Percentiles rank a stretch among this genome's conserved stretches.
Conservation (phyloP, 2,797 vertebrate species). For the Buceros bicornis region DNA sequence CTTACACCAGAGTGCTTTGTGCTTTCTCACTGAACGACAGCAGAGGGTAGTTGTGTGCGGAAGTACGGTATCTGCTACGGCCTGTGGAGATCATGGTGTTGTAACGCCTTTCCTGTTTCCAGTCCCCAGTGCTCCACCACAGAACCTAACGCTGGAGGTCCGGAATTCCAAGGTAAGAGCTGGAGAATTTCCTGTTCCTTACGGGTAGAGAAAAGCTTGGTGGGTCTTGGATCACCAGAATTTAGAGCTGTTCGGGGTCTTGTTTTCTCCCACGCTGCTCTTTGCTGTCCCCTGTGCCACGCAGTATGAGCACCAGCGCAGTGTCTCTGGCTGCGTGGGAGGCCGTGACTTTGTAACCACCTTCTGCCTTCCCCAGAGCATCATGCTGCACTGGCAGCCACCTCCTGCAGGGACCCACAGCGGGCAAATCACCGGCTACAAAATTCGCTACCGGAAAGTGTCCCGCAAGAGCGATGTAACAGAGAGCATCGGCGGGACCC, state of each 20-base stretch:
- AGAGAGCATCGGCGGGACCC: conserved; percentile 88
- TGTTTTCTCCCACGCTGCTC: background rate
- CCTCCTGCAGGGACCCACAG: conserved; percentile 90
- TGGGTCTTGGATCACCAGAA: background rate
- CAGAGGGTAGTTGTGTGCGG: background rate
- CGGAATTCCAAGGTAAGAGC: conserved; percentile 95
- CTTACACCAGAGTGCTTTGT: background rate
- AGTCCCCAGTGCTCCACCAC: conserved; percentile 96
- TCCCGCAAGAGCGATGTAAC: conserved; percentile 92
- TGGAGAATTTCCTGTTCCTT: background rate
- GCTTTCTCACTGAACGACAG: background rate
- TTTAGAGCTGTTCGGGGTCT: background rate
- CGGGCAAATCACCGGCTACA: conserved; percentile 93
- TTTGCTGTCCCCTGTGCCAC: background rate
- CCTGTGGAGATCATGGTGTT: background rate
- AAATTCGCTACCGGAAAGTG: conserved; percentile 94
- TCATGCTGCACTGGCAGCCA: conserved; percentile 95
- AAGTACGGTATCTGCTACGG: background rate
- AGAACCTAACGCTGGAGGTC: conserved; percentile 95
- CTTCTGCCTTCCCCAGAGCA: conserved; percentile 82
- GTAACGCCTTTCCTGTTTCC: conserved; percentile 40
- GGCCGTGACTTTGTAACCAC: background rate
- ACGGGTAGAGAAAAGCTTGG: background rate
- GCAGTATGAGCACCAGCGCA: background rate
- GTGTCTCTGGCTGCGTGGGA: background rate